A percentile compares a stretch with the other conserved stretches of the same genome.
phyloP scores from a whole-genome alignment of 2,113 vertebrate genomes.

The Anser brachyrhynchus region DNA sequence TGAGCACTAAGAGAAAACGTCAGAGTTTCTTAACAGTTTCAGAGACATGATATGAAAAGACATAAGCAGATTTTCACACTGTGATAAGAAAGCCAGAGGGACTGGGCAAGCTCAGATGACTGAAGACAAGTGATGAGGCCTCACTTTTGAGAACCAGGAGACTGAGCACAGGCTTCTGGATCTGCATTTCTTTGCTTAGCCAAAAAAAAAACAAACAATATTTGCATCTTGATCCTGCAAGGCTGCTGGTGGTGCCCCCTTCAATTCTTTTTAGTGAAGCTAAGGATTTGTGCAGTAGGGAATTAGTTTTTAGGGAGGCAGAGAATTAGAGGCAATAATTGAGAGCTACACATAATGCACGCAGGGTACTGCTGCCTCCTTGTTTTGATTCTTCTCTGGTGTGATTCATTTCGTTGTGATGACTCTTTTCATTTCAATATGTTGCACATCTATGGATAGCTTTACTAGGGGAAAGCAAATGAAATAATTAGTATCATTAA shows the following conservation, averaged over 20 bases:
- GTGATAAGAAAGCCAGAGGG: constrained; percentile 53
- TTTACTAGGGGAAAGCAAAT: constrained; percentile 59
- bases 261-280: neutral
- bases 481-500: constrained; percentile 68
- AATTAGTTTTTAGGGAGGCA: neutral
- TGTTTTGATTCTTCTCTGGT: constrained; percentile 49
- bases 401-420: constrained; percentile 60
- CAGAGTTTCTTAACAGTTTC: constrained; percentile 60
- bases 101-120: neutral
- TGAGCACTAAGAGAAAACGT: constrained; percentile 39
- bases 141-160: neutral
- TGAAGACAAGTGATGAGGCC: neutral
- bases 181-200: neutral
- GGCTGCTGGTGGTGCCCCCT: neutral
- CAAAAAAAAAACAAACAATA: fast-evolving
- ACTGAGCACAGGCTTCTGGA: neutral
- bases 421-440: constrained; percentile 63
- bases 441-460: constrained; percentile 39
- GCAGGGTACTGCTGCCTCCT: constrained; percentile 27
- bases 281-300: neutral
- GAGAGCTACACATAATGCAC: neutral
- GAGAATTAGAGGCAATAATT: constrained; percentile 15
- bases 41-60: constrained; percentile 49
- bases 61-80: constrained; percentile 67
- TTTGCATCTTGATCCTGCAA: neutral